Conservation (phyloP, 2,888 invertebrate species). For the Teleogryllus oceanicus region DNA sequence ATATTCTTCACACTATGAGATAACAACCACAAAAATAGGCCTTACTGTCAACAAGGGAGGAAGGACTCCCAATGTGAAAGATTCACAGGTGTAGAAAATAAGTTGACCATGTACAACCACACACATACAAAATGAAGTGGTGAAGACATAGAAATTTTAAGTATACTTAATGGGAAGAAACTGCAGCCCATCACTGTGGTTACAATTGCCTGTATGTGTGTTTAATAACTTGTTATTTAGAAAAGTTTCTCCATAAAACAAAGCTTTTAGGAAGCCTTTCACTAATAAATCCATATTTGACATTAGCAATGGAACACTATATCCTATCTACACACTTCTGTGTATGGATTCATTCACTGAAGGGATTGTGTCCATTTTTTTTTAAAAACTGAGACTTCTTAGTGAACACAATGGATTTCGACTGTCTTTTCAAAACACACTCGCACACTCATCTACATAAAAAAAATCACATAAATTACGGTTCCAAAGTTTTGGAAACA, state of each 20-base stretch:
- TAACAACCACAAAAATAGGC: too few relatives aligned
- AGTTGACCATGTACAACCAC: neutral
- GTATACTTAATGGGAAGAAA: neutral
- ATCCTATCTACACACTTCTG: slow-evolving; percentile 1
- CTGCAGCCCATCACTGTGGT: neutral
- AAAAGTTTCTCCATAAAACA: neutral
- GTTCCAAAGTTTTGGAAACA: too few relatives aligned
- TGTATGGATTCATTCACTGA: slow-evolving; percentile 11
- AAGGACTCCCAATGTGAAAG: too few relatives aligned
- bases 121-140: slow-evolving; percentile 1
- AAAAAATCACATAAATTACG: too few relatives aligned
- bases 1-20: too few relatives aligned
- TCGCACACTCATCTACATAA: neutral
- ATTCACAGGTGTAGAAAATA: too few relatives aligned
- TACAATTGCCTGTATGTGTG: slow-evolving; percentile 9
- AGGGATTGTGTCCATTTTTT: neutral
- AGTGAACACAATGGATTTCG: neutral
- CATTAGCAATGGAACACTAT: slow-evolving; percentile 1
- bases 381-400: neutral
- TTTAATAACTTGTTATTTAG: neutral
- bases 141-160: too few relatives aligned
- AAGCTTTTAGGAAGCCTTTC: neutral
- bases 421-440: neutral
- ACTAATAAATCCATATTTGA: slow-evolving; percentile 6
- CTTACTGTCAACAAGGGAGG: too few relatives aligned